Base-by-base conservation (phyloP, 2,797 vertebrate species). In the Poecilia wingei region DNA sequence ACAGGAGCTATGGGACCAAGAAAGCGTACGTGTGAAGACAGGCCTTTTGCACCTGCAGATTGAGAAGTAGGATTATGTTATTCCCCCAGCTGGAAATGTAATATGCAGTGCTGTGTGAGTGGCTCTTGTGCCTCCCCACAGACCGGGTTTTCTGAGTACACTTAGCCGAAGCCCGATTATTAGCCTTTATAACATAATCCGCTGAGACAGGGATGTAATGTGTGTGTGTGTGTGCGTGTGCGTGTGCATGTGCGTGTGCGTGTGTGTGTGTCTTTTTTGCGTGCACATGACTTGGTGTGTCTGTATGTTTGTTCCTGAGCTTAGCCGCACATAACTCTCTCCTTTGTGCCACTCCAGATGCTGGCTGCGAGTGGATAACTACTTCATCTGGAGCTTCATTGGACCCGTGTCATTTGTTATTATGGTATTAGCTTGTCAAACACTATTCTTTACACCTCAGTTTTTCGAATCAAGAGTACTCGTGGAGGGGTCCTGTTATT, bases 311-410 rank as follows among this genome's bases (percentile, higher is more conserved):
- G 82, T 85, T 78, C 69, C 1, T 87, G 46, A 49, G 87, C 75
- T 87, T 79, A 74, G 79, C 81, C 81, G 72, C 39, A 59, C 78
- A 79, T 91, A 86, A 92, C 82, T 70, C 82, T 84, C 33, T 86
- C 86, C 79, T 89, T 79, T 92, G 83, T 91, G 85, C 76, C 88
- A 84, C 90, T 92, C 81, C 84, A 98, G 97, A 91, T 98, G 98
- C 94, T 98, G 97, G 97, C 95, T 98, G 87, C 91, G 97, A 75
- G 97, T 98, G 92, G 97, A 98, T 95, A 98, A 98, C 92, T 97
- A 98, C 87, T 98, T 98, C 93, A 98, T 98, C 94, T 98, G 97
- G 97, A 98, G 97, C 91, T 98, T 98, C 95, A 97, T 98, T 47
- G 97, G 97, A 76, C 97, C 97, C 0, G 97, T 98, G 86, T 98